Percentiles rank a stretch among this genome's conserved stretches.
Conservation (phyloP, 2,888 invertebrate genomes). For the Anorthoa munda region DNA sequence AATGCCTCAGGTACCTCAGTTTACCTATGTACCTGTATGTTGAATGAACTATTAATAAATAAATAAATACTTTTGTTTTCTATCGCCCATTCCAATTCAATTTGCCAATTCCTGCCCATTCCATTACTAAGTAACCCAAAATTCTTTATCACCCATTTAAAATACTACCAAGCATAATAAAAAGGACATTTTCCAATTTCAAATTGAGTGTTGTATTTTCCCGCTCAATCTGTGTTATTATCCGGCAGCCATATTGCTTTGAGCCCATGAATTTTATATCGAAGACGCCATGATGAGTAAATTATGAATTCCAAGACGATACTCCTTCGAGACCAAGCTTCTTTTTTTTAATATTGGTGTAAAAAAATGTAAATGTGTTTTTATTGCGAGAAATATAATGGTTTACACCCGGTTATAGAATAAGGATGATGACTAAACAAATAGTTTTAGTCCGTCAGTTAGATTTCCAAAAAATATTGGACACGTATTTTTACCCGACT, state of each 20-base stretch:
- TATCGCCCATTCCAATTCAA: too few relatives aligned
- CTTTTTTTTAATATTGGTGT: slow-evolving; percentile 12
- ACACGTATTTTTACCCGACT: too few relatives aligned
- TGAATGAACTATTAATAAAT: too few relatives aligned
- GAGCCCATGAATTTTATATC: slow-evolving; percentile 52
- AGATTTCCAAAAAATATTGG: too few relatives aligned
- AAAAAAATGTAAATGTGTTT: slow-evolving; percentile 2
- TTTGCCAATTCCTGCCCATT: too few relatives aligned
- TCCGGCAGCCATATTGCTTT: slow-evolving; percentile 43
- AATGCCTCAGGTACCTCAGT: too few relatives aligned
- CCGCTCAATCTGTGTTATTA: slow-evolving; percentile 27
- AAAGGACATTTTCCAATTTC: slow-evolving; percentile 8
- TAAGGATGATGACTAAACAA: too few relatives aligned
- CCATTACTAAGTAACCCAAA: too few relatives aligned
- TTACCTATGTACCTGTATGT: too few relatives aligned
- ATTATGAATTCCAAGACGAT: slow-evolving; percentile 44
- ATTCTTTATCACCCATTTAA: too few relatives aligned
- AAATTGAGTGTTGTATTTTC: slow-evolving; percentile 18
- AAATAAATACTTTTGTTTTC: too few relatives aligned
- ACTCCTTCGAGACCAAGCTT: slow-evolving; percentile 10
- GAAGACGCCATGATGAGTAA: slow-evolving; percentile 47
- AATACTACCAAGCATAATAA: neutral
- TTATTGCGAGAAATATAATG: neutral
- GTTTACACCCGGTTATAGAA: neutral
- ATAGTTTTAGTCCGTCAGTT: too few relatives aligned